Conservation (phyloP, 2,113 vertebrate species). For the Petromus typicus region DNA sequence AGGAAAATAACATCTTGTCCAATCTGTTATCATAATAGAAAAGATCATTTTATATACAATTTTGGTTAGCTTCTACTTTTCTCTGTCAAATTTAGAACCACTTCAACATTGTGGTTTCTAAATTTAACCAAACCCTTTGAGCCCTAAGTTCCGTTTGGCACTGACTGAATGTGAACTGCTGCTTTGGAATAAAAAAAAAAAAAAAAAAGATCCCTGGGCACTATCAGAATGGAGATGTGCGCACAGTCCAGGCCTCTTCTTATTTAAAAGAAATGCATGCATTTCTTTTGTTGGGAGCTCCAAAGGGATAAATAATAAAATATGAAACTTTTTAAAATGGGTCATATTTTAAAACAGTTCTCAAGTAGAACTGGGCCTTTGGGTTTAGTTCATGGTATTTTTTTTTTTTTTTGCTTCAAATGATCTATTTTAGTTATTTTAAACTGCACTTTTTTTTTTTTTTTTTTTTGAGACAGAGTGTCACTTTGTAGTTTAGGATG, state of each 20-base stretch:
- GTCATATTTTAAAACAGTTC: constrained; percentile 43
- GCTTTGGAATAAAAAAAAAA: constrained; percentile 77
- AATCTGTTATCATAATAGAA: constrained; percentile 37
- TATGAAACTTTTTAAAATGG: constrained; percentile 54
- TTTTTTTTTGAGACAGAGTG: too few species aligned
- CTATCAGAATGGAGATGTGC: constrained; percentile 34
- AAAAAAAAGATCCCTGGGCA: constrained; percentile 66
- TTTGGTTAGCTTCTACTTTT: constrained; percentile 56
- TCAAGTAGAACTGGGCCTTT: constrained; percentile 25
- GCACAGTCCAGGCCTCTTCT: constrained; percentile 29
- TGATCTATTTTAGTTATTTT: background rate
- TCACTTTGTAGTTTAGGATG: too few species aligned
- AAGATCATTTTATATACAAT: constrained; percentile 27
- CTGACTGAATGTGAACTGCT: constrained; percentile 53
- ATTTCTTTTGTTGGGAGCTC: constrained; percentile 54
- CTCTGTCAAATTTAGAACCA: constrained; percentile 76
- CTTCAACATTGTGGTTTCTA: constrained; percentile 79
- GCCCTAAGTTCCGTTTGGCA: constrained; percentile 69
- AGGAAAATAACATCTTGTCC: constrained; percentile 43
- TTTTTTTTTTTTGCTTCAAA: background rate
- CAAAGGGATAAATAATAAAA: constrained; percentile 63
- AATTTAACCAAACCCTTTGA: constrained; percentile 79
- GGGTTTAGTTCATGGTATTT: background rate
- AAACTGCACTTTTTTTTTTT: background rate
- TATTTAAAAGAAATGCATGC: constrained; percentile 62